phyloP scores from a whole-genome alignment of 2,113 vertebrate genomes.

The Hystrix cristata region DNA sequence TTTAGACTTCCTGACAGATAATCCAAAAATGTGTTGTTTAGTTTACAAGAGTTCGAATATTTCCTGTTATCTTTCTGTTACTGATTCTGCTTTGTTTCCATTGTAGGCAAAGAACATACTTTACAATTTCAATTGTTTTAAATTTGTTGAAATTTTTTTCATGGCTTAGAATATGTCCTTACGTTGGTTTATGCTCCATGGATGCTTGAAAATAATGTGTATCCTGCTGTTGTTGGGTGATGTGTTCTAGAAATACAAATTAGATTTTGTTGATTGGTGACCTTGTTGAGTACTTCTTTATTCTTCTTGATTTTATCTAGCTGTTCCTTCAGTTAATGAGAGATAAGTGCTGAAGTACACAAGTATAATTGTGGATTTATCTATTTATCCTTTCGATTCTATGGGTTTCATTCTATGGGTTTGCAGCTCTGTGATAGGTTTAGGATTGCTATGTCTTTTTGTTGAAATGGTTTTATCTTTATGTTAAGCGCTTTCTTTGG shows the following conservation, averaged over 20 bases:
- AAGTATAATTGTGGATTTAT: neutral
- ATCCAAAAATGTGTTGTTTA: neutral
- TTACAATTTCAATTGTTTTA: neutral
- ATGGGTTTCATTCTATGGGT: neutral
- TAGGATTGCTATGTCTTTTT: neutral
- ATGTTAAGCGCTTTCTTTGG: neutral
- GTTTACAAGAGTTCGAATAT: neutral
- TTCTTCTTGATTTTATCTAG: neutral
- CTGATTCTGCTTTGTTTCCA: constrained; percentile 35
- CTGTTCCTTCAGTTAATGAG: neutral
- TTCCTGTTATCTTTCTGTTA: neutral
- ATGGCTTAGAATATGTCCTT: neutral
- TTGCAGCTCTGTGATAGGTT: neutral
- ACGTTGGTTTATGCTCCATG: neutral
- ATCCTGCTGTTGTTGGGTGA: neutral
- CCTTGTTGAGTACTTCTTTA: neutral
- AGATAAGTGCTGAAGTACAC: neutral
- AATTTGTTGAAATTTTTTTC: neutral
- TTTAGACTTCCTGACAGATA: neutral
- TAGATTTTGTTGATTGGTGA: neutral
- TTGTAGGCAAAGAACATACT: neutral
- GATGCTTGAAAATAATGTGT: neutral
- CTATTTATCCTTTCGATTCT: neutral
- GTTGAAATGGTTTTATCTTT: neutral
- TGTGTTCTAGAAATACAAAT: neutral